Base-by-base conservation (phyloP, 2,797 vertebrate species). In the Takifugu rubripes region DNA sequence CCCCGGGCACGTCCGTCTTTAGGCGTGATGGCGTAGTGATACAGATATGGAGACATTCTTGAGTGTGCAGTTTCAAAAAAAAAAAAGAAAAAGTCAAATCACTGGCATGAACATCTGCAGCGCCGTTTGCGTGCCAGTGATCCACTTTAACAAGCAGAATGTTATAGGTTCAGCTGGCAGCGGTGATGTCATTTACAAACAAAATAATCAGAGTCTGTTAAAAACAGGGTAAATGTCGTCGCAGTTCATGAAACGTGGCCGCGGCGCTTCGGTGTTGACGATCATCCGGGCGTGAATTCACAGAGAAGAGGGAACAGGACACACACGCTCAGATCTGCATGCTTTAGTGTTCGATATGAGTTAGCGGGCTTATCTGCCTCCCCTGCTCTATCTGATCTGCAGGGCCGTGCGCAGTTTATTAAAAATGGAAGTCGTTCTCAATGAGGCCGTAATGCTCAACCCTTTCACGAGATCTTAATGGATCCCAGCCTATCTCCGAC, bases 391-490 rank as follows among this genome's bases (percentile, higher is more conserved):
- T 86, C 84, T 86, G 80, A 88, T 89, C 87, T 75, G 74, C 78
- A 44, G 79, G 61, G 77, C 84, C 82, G 79, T 70, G 83, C 86
- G 87, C 79, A 74, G 82, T 92, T 90, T 89, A 92, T 92, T 91
- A 91, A 91, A 91, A 89, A 89, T 90, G 87, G 86, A 89, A 90
- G 89, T 85, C 82, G 72, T 84, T 89, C 84, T 79, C 87, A 90
- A 91, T 90, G 83, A 89, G 87, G 70, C 86, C 54, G 79, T 88
- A 85, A 85, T 82, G 77, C 78, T 83, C 83, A 77, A 72, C 82
- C 87, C 78, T 67, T 87, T 83, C 71, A 77, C 72, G 66, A 83
- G 82, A 76, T 80, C 87, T 83, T 84, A 84, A 89, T 89, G 82
- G 84, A 85, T 72, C 79, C 75, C 73, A 81, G 83, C 81, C 81